These are phyloP conservation scores for Aurelia coerulea DNA, from an alignment of 30 jellyfish, hydroid and myxozoan genomes.

Conservation along the genomic window DNA sequence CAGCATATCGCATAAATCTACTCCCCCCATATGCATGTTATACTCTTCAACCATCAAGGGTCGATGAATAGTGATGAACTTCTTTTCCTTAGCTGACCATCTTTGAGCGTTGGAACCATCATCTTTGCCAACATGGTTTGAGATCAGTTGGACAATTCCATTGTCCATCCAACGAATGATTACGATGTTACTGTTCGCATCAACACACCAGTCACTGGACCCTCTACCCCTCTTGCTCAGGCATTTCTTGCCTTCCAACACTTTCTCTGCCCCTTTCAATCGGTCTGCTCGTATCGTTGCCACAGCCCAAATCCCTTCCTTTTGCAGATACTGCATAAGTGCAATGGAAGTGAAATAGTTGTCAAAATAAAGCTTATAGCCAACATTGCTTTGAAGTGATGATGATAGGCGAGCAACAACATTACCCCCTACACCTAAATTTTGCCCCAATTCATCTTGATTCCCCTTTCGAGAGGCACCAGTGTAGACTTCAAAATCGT, in stretches of 20 bases:
- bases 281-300: constrained; percentile 43
- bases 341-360: constrained; percentile 4
- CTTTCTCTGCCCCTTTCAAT: constrained; percentile 37
- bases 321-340: constrained; percentile 20
- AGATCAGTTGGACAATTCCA: no score
- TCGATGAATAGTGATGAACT: no score
- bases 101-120: no score
- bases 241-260: constrained; percentile 10
- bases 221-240: constrained; percentile 34
- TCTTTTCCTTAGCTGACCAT: no score
- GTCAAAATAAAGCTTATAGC: constrained; percentile 26
- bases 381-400: not conserved
- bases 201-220: constrained; percentile 17
- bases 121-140: no score
- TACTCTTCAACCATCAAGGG: no score
- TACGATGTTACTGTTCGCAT: no score
- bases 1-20: no score
- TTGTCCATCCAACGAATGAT: no score
- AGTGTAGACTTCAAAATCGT: constrained; percentile 29
- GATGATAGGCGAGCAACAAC: constrained; percentile 26
- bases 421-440: constrained; percentile 35
- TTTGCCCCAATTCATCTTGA: not conserved
- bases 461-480: constrained; percentile 1
- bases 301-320: constrained; percentile 15
- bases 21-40: no score